Base-by-base conservation (phyloP, 2,113 vertebrate genomes). In the Salvelinus namaycush region DNA sequence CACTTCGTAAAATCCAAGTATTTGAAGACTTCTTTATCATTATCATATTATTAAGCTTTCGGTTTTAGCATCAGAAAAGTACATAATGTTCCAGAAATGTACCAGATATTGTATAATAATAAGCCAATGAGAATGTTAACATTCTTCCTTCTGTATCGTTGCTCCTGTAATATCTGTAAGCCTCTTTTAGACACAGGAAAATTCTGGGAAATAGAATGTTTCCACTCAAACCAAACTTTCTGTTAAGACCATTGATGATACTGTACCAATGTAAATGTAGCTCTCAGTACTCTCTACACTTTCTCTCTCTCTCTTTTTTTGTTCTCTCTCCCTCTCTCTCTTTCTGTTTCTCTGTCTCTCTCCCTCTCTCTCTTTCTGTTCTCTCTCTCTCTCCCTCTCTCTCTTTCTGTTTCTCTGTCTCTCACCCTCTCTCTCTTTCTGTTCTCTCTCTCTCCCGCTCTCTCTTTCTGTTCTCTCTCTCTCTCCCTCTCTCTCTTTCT, bases 1-100 rank as follows among this genome's bases (percentile, higher is more conserved):
- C 59, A 60, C n/a, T 0, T 60, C 7, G 18, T 60, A 60, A 49
- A 29, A 24, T 72, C 20, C 66, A 68, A 51, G 79, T 72, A 76
- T 84, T 24, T 66, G 64, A 76, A 74, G 73, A 34, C 64, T 54
- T 82, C 7, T 84, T 85, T 81, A 81, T 84, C 79, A 76, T 75
- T 69, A 49, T 79, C 73, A 87, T 86, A 84, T 80, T 54, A 71
- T 68, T 76, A 68, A 80, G 59, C 74, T 74, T 70, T 22, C 39
- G 73, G 18, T 31, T 70, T 77, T 83, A 76, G 74, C 80, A 77
- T 73, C 71, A 67, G 60, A 57, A 16, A 76, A 8, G 29, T 20
- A 18, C 12, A 31, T 26, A 18, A 34, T 24, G 26, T 34, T 68
- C 66, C 66, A 68, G 29, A 31, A 34, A 39, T 39, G 29, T 39